These are phyloP conservation scores for Polypterus bichir DNA, from an alignment of 2,113 vertebrate species.

Conservation along the genomic window DNA sequence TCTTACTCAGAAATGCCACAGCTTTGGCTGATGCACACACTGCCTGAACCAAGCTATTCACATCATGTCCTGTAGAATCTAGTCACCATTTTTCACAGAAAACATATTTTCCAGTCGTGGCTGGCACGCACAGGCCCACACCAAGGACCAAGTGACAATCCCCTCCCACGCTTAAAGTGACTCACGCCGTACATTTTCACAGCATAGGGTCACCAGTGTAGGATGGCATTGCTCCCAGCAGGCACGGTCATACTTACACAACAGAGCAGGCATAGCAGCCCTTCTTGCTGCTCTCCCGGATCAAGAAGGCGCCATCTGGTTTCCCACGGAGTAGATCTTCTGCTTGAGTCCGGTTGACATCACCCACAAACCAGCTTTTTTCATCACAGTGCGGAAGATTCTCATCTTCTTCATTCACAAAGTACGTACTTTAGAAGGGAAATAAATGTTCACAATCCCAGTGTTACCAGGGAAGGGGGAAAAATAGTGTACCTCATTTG, in stretches of 20 bases:
- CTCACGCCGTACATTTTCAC: neutral
- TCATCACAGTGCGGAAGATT: conserved; percentile 81
- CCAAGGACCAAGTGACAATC: neutral
- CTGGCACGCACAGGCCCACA: neutral
- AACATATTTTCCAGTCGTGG: neutral
- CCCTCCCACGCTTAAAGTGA: neutral
- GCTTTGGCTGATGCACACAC: too few species aligned
- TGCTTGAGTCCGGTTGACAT: conserved; percentile 78
- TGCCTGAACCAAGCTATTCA: too few species aligned
- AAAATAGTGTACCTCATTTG: too few species aligned
- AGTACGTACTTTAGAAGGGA: conserved; percentile 53
- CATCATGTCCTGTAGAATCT: too few species aligned
- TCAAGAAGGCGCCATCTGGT: conserved; percentile 83
- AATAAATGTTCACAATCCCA: too few species aligned
- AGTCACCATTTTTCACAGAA: neutral
- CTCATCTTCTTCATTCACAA: conserved; percentile 79
- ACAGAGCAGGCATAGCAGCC: conserved; percentile 95
- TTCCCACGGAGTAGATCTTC: conserved; percentile 86
- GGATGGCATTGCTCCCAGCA: neutral
- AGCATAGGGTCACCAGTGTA: neutral
- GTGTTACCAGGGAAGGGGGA: too few species aligned
- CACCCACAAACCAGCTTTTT: conserved; percentile 91
- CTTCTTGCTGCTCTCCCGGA: conserved; percentile 89
- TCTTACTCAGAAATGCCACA: too few species aligned
- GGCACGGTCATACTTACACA: conserved; percentile 64